phyloP scores from a whole-genome alignment of 2,113 vertebrate species.

The Amia ocellicauda region DNA sequence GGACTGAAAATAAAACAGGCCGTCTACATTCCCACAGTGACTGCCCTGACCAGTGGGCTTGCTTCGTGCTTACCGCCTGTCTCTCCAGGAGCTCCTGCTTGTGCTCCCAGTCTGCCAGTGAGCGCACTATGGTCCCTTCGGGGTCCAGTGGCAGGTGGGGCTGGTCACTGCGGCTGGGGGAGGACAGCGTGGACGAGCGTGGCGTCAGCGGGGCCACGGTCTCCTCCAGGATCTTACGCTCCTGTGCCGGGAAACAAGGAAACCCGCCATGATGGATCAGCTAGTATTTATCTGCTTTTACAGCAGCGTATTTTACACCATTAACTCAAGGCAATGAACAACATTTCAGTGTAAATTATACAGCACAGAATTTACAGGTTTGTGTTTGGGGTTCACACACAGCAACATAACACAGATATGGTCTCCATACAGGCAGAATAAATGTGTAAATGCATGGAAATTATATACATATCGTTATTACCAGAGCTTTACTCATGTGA shows the following conservation, averaged over 20 bases:
- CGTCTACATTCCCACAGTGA: too few relatives aligned
- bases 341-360: too few relatives aligned
- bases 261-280: not conserved
- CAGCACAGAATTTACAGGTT: too few relatives aligned
- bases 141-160: constrained; percentile 37
- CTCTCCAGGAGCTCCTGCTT: constrained; percentile 57
- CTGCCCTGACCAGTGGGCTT: not conserved
- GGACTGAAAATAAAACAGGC: too few relatives aligned
- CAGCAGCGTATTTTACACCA: not conserved
- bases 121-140: constrained; percentile 50
- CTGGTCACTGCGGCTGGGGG: constrained; percentile 67
- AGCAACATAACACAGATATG: too few relatives aligned
- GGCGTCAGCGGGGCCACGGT: constrained; percentile 81
- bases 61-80: constrained; percentile 49
- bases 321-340: too few relatives aligned
- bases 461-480: too few relatives aligned
- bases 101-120: constrained; percentile 59
- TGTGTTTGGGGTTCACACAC: too few relatives aligned
- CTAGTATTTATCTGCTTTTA: not conserved
- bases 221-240: constrained; percentile 90
- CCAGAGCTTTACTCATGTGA: too few relatives aligned
- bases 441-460: too few relatives aligned
- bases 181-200: constrained; percentile 50
- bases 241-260: constrained; percentile 55
- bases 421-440: too few relatives aligned